phyloP scores from a whole-genome alignment of 2,113 vertebrate genomes.

The Atractosteus spatula region DNA sequence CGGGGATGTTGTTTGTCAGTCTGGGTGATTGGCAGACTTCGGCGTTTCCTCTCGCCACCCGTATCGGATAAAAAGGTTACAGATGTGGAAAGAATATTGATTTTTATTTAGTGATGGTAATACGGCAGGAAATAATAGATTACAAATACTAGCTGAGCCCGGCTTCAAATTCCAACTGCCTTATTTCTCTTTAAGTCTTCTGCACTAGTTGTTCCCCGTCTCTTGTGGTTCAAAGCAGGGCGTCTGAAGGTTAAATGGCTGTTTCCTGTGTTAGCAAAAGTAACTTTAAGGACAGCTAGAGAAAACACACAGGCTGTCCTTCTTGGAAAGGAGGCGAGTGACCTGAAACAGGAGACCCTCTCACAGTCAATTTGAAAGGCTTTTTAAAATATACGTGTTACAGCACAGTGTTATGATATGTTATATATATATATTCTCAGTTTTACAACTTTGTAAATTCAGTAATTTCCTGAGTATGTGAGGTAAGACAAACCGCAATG shows the following conservation, averaged over 20 bases:
- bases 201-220: background rate
- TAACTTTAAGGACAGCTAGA: too few relatives aligned
- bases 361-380: too few relatives aligned
- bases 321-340: too few relatives aligned
- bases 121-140: slow-evolving; percentile 33
- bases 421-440: too few relatives aligned
- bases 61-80: slow-evolving; percentile 33
- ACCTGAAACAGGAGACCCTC: too few relatives aligned
- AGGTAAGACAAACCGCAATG: too few relatives aligned
- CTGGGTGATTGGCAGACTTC: slow-evolving; percentile 35
- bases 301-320: too few relatives aligned
- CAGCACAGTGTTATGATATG: too few relatives aligned
- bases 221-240: slow-evolving; percentile 15
- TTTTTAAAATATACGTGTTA: too few relatives aligned
- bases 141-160: slow-evolving; percentile 32
- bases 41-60: slow-evolving; percentile 22
- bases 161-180: slow-evolving; percentile 19
- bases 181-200: slow-evolving; percentile 15
- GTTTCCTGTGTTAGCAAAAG: background rate
- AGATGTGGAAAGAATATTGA: slow-evolving; percentile 39
- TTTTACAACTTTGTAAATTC: too few relatives aligned
- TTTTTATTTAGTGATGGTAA: slow-evolving; percentile 42
- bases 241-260: slow-evolving; percentile 20
- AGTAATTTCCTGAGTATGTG: too few relatives aligned
- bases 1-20: slow-evolving; percentile 39